These are phyloP conservation scores for Ostrea denselamellosa DNA, from an alignment of 1,140 invertebrate genomes.

Conservation along the genomic window DNA sequence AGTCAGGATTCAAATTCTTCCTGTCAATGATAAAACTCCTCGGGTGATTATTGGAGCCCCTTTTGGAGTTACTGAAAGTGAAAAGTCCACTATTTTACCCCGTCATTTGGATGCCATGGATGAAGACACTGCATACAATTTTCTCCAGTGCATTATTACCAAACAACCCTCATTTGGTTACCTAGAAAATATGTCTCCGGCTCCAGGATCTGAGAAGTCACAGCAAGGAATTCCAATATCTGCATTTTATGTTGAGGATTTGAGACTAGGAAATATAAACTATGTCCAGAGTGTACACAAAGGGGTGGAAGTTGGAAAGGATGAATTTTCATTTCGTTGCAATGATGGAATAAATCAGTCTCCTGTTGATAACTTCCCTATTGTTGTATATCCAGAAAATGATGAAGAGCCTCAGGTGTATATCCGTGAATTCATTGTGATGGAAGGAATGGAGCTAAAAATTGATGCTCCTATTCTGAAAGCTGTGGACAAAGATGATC, in stretches of 20 bases:
- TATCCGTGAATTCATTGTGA: constrained; percentile 77
- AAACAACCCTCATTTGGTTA: constrained; percentile 77
- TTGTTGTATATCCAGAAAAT: constrained; percentile 77
- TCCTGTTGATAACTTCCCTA: constrained; percentile 63
- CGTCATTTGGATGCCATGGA: constrained; percentile 76
- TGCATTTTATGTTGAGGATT: constrained; percentile 74
- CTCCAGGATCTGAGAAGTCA: constrained; percentile 75
- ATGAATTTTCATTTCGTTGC: constrained; percentile 76
- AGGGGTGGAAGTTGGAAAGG: constrained; percentile 76
- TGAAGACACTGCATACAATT: constrained; percentile 74
- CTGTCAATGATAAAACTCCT: constrained; percentile 76
- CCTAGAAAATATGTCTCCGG: constrained; percentile 76
- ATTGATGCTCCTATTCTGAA: constrained; percentile 79
- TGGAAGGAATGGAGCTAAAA: constrained; percentile 78
- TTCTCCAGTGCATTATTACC: constrained; percentile 77
- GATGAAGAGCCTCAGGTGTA: constrained; percentile 79
- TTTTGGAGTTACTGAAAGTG: constrained; percentile 76
- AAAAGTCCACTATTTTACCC: constrained; percentile 71
- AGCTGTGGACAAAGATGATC: constrained; percentile 78
- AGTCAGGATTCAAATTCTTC: constrained; percentile 73
- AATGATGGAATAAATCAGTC: constrained; percentile 78
- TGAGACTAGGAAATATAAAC: constrained; percentile 72
- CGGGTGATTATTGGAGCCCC: constrained; percentile 62
- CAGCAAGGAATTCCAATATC: constrained; percentile 75
- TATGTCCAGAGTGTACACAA: constrained; percentile 79